Percentiles rank a stretch among this genome's conserved stretches.
These are phyloP conservation scores for Ambastaia sidthimunki DNA, from an alignment of 2,797 vertebrate genomes.

Conservation along the genomic window DNA sequence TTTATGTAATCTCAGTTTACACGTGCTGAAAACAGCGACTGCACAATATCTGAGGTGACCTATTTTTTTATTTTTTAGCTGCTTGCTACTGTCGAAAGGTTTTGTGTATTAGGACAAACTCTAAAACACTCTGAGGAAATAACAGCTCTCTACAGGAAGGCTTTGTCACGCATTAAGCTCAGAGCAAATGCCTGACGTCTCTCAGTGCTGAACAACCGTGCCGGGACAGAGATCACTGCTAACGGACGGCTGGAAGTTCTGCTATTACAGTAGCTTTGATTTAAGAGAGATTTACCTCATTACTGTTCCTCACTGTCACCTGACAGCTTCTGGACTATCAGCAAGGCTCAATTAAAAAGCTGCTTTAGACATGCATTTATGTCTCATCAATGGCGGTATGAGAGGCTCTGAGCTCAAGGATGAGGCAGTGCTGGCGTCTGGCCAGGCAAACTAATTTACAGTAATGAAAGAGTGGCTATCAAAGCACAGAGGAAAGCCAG, in stretches of 20 bases:
- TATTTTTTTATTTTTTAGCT: slow-evolving; percentile 34
- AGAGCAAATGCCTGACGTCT: not conserved
- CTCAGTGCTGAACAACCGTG: slow-evolving; percentile 5
- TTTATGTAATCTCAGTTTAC: too few relatives aligned
- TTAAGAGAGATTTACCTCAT: slow-evolving; percentile 26
- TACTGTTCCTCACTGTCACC: slow-evolving; percentile 17
- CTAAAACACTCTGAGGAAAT: slow-evolving; percentile 50
- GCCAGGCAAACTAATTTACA: slow-evolving; percentile 76
- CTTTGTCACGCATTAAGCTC: slow-evolving; percentile 4
- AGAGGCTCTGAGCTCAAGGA: slow-evolving; percentile 28
- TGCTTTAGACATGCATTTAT: slow-evolving; percentile 29
- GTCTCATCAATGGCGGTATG: slow-evolving; percentile 32
- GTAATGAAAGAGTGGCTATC: slow-evolving; percentile 71
- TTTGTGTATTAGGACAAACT: slow-evolving; percentile 11
- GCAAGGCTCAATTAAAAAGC: slow-evolving; percentile 50
- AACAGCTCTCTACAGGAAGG: slow-evolving; percentile 26
- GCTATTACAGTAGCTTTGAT: slow-evolving; percentile 37
- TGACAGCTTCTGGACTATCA: slow-evolving; percentile 19
- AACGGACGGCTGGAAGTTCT: slow-evolving; percentile 3
- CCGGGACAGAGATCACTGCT: too few relatives aligned
- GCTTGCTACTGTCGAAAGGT: slow-evolving; percentile 45
- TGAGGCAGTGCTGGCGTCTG: slow-evolving; percentile 57
- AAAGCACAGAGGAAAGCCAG: slow-evolving; percentile 64
- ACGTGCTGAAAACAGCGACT: slow-evolving; percentile 1
- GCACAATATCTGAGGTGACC: slow-evolving; percentile 25